Evolutionary conservation across 2,797 vertebrate genomes (phyloP).

Genomic region (Spea hammondii): DNA sequence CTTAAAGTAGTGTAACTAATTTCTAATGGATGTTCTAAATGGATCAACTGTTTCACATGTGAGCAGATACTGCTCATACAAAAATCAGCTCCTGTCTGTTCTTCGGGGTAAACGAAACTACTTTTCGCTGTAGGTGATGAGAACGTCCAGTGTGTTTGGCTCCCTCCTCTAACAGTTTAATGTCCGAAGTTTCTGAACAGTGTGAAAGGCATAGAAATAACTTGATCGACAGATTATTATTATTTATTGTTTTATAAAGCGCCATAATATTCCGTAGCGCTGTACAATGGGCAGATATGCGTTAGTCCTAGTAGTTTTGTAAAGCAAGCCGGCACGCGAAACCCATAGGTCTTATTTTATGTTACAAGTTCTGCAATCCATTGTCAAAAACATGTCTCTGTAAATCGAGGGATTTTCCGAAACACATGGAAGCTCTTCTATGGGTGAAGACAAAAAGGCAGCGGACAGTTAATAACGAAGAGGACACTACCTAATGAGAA

Average conservation of each 20-base stretch:
- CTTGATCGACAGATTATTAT: too few species aligned
- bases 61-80: too few species aligned
- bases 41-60: too few species aligned
- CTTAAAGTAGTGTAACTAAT: too few species aligned
- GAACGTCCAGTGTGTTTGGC: slow-evolving; percentile 20
- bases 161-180: slow-evolving; percentile 4
- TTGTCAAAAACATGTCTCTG: slow-evolving; percentile 28
- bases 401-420: background rate
- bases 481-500: slow-evolving; percentile 38
- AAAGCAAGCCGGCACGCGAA: slow-evolving; percentile 44
- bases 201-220: slow-evolving; percentile 4
- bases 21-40: too few species aligned
- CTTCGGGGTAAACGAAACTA: background rate
- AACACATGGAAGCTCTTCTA: slow-evolving; percentile 8
- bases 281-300: slow-evolving; percentile 24
- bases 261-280: too few species aligned
- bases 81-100: background rate
- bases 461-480: slow-evolving; percentile 36
- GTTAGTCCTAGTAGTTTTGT: slow-evolving; percentile 5
- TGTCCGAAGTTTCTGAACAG: background rate
- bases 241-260: too few species aligned
- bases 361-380: slow-evolving; percentile 23
- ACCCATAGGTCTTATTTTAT: slow-evolving; percentile 32
- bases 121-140: background rate
- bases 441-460: slow-evolving; percentile 35